These are phyloP conservation scores for Mixornis gularis DNA, from an alignment of 2,113 vertebrate genomes.

Conservation along the genomic window DNA sequence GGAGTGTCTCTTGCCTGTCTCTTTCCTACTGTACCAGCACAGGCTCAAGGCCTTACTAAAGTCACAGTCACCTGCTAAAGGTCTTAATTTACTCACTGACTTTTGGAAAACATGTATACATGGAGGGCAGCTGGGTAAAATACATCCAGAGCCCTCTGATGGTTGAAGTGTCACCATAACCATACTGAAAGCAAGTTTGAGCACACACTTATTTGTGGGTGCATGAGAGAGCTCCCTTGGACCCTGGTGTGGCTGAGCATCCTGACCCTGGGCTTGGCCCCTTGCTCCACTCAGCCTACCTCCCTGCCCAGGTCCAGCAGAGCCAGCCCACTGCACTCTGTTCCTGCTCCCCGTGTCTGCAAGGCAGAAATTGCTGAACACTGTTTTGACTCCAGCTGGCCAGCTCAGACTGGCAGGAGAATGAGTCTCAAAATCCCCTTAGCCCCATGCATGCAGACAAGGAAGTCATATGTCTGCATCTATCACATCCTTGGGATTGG, in stretches of 20 bases:
- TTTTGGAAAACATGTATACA: neutral
- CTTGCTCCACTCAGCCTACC: neutral
- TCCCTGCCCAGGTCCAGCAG: fast-evolving
- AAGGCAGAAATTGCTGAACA: neutral
- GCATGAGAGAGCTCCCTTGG: neutral
- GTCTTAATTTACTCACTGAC: neutral
- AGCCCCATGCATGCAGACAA: neutral
- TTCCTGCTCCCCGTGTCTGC: neutral
- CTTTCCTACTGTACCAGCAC: fast-evolving
- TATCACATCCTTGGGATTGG: neutral
- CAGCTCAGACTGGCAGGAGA: neutral
- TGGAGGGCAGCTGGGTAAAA: neutral
- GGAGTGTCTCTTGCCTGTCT: neutral
- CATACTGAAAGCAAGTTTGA: neutral
- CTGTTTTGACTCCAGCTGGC: neutral
- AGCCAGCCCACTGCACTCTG: neutral
- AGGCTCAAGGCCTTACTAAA: neutral
- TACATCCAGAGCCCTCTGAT: neutral
- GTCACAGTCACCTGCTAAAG: neutral
- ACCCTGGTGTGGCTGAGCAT: neutral
- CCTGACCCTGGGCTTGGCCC: neutral
- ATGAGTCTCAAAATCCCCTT: neutral
- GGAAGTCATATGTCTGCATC: neutral
- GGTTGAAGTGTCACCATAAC: neutral
- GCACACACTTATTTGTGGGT: fast-evolving